Percentiles rank a stretch among this genome's conserved stretches.
Evolutionary conservation across 2,797 vertebrate genomes (phyloP).

Genomic region (Parotocinclus haroldoi): DNA sequence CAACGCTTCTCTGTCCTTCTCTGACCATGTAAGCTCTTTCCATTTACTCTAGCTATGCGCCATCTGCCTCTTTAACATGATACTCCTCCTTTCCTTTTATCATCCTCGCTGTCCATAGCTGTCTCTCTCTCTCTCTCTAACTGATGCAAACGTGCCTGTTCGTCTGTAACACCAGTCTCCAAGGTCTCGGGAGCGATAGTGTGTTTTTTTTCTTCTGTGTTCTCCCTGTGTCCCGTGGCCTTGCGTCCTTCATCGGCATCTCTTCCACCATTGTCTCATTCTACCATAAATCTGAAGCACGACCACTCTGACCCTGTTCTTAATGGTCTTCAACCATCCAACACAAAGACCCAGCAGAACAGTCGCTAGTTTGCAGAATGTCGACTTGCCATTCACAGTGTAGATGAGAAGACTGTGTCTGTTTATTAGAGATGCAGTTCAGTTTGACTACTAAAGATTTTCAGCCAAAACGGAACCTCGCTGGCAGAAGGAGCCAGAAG

Average conservation of each 20-base stretch:
- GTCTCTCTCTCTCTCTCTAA: conserved; percentile 1
- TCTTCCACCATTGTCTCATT: conserved; percentile 38
- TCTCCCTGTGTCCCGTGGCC: conserved; percentile 19
- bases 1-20: not conserved
- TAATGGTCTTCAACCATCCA: conserved; percentile 6
- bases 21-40: conserved; percentile 15
- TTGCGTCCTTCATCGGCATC: conserved; percentile 19
- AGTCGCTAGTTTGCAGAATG: no score
- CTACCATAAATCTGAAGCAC: conserved; percentile 29
- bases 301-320: conserved; percentile 31
- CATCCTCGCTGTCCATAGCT: not conserved
- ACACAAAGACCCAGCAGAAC: not conserved
- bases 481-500: no score
- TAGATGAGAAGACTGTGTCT: no score
- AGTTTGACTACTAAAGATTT: no score
- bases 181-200: conserved; percentile 12
- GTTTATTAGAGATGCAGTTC: no score
- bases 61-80: not conserved
- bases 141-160: conserved; percentile 35
- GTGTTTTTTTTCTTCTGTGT: conserved; percentile 15
- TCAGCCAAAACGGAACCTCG: no score
- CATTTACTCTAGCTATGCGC: conserved; percentile 8
- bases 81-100: not conserved
- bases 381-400: no score
- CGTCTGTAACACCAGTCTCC: conserved; percentile 32